Evolutionary conservation across 2,797 vertebrate genomes (phyloP).

Genomic region (Lepidocolaptes lacrymiger): DNA sequence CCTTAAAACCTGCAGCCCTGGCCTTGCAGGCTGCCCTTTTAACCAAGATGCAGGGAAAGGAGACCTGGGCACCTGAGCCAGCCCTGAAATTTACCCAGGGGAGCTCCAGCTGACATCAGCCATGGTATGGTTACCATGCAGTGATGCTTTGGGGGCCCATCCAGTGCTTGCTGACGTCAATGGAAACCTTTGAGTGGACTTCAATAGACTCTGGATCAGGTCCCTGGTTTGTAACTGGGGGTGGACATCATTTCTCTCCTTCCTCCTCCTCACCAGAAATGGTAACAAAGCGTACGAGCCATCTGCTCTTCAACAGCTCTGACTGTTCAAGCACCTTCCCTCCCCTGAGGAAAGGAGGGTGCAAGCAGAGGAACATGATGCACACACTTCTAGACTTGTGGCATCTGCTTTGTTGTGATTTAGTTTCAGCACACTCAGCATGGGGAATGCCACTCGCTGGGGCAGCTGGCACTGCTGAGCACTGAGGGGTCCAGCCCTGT

Average conservation of each 20-base stretch:
- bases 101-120: neutral
- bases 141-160: constrained; percentile 3
- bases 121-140: neutral
- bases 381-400: rapidly evolving
- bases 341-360: rapidly evolving
- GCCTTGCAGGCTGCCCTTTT: neutral
- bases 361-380: rapidly evolving
- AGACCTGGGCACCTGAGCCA: neutral
- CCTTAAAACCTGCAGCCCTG: neutral
- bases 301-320: neutral
- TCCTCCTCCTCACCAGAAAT: neutral
- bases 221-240: neutral
- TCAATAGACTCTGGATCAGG: neutral
- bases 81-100: neutral
- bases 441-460: rapidly evolving
- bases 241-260: neutral
- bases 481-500: neutral
- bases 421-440: neutral
- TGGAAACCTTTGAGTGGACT: constrained; percentile 28
- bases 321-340: neutral
- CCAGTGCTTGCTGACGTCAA: neutral
- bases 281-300: rapidly evolving
- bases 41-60: neutral
- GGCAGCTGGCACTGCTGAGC: neutral
- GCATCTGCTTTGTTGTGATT: neutral